Base-by-base conservation (phyloP, 35 echinoderm and acorn worm species). In the Heliocidaris tuberculata region DNA sequence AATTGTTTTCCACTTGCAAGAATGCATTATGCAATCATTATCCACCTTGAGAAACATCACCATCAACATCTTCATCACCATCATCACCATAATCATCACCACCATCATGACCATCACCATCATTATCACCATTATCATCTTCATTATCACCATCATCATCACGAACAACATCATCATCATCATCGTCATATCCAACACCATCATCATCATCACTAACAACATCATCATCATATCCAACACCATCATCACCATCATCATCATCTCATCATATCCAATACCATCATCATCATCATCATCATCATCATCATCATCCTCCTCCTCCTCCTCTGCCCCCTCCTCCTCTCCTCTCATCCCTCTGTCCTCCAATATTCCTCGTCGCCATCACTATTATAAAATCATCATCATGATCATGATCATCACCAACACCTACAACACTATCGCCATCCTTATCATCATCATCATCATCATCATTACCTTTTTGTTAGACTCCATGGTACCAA, bases 381-480 rank as follows among this genome's bases (percentile, higher is more conserved):
- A 31, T 49, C 86, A 24, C 11, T n/a, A 42, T 42, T 42, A 42
- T 42, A 42, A 42, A 42, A 61, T n/a, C n/a, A 32, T 9, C 50
- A 49, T 60, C 31, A 65, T 48, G 19, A 32, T 6, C 17, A 93
- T 12, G 7, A 85, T 21, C 61, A 71, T 21, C 61, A 71, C 61
- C 16, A 71, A 19, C 13, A 19, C 59, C 86, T n/a, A n/a, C n/a
- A 61, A 27, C 88, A 59, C 89, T n/a, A 95, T 65, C 5, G 15
- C 15, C 31, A 21, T 15, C 48, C 30, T 31, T 60, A 93, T 17
- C 48, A 7, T 31, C 49, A 6, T 31, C n/a, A n/a, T n/a, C 59
- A 78, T n/a, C 65, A 19, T 6, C 65, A 78, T n/a, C 21, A 78
- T 96, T 56, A 98, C 98, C 54, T 97, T 92, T 29, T 93, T 96